Evolutionary conservation across 2,888 invertebrate species (phyloP), one percentile per base, ranked within the genome.

Genomic region (Cybosia mesomella): DNA sequence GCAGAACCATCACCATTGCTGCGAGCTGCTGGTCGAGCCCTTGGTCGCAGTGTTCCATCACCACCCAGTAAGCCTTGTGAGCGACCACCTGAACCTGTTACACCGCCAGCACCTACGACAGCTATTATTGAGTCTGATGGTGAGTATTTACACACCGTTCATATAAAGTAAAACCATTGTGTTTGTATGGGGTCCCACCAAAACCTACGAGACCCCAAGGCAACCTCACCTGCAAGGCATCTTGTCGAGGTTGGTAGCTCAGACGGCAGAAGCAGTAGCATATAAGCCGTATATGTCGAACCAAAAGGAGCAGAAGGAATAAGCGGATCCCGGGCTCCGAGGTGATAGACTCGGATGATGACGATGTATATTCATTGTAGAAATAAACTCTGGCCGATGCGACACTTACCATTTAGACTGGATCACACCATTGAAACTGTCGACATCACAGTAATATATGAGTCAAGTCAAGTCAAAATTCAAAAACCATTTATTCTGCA

Each of bases 1-100:
- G 93, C 93, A 7, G 98, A 98, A 84, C 92, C 97, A 0, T 98
- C 96, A 77, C 98, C 98, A 0, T 89, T 98, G 58, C 92, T 98
- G 15, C 96, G 97, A 57, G 96, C 97, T 1, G 96, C 98, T 2
- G 98, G 98, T 73, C 95, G 97, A 22, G 98, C 97, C 0, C 91
- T 98, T 32, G 97, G 97, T 39, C 92, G 96, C 11, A 82, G 95
- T 8, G 88, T 93, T 7, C 92, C 96, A 1, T 87, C 95, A 9
- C 94, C 95, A 4, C 95, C 96, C 3, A 94, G 95, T 0, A 83
- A 91, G 0, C 90, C 94, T 0, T 98, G 98, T 83, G 95, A 96
- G 32, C 96, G 96, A 69, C 98, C 98, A 0, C 95, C 96, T 0
- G 95, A 96, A 66, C 97, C 97, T 0, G 95, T 96, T 13, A 98